These are phyloP conservation scores for Microtus pennsylvanicus DNA, from an alignment of 2,113 vertebrate genomes.

Conservation along the genomic window DNA sequence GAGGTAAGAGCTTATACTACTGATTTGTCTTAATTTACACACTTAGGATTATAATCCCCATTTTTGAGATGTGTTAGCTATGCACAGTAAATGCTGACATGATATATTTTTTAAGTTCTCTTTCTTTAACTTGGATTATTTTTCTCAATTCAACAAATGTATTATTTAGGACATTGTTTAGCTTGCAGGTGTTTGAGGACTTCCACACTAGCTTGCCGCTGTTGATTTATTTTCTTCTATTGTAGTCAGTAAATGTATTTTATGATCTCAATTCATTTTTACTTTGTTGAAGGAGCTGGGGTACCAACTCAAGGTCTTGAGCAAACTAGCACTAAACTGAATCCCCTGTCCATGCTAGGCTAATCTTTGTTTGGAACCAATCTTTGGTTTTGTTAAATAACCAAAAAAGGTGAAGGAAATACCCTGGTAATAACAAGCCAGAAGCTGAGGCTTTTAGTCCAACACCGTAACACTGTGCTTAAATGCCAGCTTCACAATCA, in stretches of 20 bases:
- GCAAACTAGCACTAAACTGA: neutral
- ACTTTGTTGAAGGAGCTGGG: neutral
- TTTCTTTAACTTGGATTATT: neutral
- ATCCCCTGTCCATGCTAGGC: neutral
- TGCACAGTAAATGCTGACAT: neutral
- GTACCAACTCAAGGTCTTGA: neutral
- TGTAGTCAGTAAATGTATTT: neutral
- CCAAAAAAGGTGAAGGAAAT: no score
- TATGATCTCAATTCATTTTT: neutral
- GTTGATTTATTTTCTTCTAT: neutral
- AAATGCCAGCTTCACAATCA: no score
- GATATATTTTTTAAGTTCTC: neutral
- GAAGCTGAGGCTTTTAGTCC: no score
- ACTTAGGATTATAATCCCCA: neutral
- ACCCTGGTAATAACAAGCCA: no score
- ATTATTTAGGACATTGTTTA: neutral
- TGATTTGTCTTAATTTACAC: neutral
- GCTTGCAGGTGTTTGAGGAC: neutral
- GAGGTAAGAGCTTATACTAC: neutral
- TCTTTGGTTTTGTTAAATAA: neutral
- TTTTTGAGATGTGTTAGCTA: neutral
- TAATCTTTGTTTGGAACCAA: neutral
- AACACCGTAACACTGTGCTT: no score
- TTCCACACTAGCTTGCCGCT: neutral
- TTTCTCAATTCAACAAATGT: neutral